phyloP scores from a whole-genome alignment of 2,113 vertebrate species.

The Pteropus alecto region DNA sequence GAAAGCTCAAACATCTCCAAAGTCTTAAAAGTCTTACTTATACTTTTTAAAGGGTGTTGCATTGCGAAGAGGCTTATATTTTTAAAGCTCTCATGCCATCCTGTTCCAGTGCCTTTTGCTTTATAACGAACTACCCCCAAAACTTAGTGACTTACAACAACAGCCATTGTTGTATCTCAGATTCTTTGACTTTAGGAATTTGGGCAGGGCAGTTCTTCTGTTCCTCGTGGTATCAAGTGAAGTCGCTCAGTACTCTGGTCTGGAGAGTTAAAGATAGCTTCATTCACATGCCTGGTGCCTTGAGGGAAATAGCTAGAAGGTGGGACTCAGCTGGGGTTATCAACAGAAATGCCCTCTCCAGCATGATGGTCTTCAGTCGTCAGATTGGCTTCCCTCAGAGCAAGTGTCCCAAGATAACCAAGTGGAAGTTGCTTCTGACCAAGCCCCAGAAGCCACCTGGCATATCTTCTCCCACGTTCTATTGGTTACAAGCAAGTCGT shows the following conservation, averaged over 20 bases:
- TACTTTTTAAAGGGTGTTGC: not conserved
- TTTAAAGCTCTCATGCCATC: not conserved
- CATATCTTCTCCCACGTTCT: not conserved
- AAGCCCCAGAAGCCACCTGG: not conserved
- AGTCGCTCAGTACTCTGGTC: not conserved
- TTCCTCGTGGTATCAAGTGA: not conserved
- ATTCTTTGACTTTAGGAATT: not conserved
- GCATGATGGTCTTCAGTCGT: rapidly evolving
- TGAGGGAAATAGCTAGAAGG: not conserved
- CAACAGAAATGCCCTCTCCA: not conserved
- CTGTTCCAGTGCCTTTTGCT: not conserved
- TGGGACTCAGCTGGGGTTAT: not conserved
- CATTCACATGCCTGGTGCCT: not conserved
- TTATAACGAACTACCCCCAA: not conserved
- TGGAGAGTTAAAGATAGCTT: not conserved
- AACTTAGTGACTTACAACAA: not conserved
- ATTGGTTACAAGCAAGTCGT: not conserved
- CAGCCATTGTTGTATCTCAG: not conserved
- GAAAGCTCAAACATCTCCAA: not conserved
- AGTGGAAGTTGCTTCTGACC: not conserved
- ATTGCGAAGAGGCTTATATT: not conserved
- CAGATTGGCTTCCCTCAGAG: not conserved
- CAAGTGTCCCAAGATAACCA: not conserved
- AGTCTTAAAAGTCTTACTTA: not conserved
- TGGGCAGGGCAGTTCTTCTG: not conserved